A percentile compares a stretch with the other conserved stretches of the same genome.
Evolutionary conservation across 2,113 vertebrate species (phyloP).

Genomic region (Labrus mixtus): DNA sequence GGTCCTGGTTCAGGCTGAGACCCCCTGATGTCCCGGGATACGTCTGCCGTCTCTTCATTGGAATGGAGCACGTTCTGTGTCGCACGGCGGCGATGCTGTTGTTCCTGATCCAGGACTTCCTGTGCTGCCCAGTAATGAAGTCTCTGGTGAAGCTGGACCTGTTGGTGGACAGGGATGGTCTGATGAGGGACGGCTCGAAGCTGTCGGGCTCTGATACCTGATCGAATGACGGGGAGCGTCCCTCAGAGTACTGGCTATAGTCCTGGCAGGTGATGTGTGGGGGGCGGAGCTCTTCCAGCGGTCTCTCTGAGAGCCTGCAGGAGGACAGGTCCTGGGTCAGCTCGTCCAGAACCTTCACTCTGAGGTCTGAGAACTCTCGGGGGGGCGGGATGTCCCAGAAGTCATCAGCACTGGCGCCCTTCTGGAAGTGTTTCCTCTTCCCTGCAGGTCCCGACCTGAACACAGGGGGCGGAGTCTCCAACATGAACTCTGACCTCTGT

Average conservation of each 20-base stretch:
- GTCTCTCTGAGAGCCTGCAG: slow-evolving; percentile 32
- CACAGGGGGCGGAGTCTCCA: slow-evolving; percentile 42
- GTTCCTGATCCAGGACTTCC: slow-evolving; percentile 68
- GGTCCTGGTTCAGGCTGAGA: slow-evolving; percentile 42
- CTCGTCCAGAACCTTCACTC: slow-evolving; percentile 61
- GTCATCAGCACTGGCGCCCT: slow-evolving; percentile 49
- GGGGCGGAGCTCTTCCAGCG: background rate
- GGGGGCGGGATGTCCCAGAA: slow-evolving; percentile 76
- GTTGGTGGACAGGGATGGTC: slow-evolving; percentile 59
- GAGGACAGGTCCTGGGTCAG: slow-evolving; percentile 66
- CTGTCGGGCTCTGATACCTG: slow-evolving; percentile 52
- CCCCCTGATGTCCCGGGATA: slow-evolving; percentile 75
- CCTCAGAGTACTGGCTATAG: slow-evolving; percentile 9
- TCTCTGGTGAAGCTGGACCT: slow-evolving; percentile 73
- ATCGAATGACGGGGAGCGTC: slow-evolving; percentile 26
- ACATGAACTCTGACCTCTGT: slow-evolving; percentile 54
- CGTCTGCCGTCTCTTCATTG: slow-evolving; percentile 80
- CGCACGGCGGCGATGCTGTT: slow-evolving; percentile 74
- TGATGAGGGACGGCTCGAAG: slow-evolving; percentile 47
- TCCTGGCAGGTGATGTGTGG: background rate
- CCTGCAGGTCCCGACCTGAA: slow-evolving; percentile 52
- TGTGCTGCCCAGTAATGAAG: slow-evolving; percentile 63
- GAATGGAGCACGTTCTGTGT: slow-evolving; percentile 48
- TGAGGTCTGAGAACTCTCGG: slow-evolving; percentile 77
- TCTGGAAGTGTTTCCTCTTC: slow-evolving; percentile 47